These are phyloP conservation scores for Corythornis madagascariensis DNA, from an alignment of 2,113 vertebrate species.

Conservation along the genomic window DNA sequence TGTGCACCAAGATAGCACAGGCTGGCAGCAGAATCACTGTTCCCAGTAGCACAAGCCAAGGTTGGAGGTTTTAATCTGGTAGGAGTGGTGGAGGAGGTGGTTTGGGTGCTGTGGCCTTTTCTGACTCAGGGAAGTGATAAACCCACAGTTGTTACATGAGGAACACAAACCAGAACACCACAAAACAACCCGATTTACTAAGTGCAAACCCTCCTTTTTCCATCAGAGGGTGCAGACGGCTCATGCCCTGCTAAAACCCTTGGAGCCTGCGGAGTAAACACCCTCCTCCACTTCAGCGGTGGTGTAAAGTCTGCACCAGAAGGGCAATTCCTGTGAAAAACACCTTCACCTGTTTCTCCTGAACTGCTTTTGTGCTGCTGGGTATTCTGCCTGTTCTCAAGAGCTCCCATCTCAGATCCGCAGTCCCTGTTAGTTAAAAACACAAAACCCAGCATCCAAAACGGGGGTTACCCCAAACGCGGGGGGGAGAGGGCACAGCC, in stretches of 20 bases:
- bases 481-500: accelerated
- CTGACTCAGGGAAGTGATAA: not conserved
- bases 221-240: not conserved
- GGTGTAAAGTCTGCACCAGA: not conserved
- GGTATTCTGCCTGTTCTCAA: accelerated
- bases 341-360: not conserved
- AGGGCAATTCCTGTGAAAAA: not conserved
- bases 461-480: accelerated
- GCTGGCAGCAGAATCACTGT: accelerated
- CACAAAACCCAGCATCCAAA: not conserved
- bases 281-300: accelerated
- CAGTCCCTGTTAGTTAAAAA: not conserved
- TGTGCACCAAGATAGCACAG: accelerated
- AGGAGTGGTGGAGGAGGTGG: accelerated
- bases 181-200: not conserved
- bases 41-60: accelerated
- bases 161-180: no score
- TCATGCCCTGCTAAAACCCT: not conserved
- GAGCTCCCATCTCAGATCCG: no score
- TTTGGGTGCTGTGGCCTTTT: accelerated
- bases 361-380: accelerated
- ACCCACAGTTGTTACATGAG: not conserved
- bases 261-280: not conserved
- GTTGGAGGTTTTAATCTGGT: not conserved
- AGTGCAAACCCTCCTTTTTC: not conserved